Percentiles rank a stretch among this genome's conserved stretches.
These are phyloP conservation scores for Nasonia longicornis DNA, from an alignment of 1,140 invertebrate genomes.

Conservation along the genomic window DNA sequence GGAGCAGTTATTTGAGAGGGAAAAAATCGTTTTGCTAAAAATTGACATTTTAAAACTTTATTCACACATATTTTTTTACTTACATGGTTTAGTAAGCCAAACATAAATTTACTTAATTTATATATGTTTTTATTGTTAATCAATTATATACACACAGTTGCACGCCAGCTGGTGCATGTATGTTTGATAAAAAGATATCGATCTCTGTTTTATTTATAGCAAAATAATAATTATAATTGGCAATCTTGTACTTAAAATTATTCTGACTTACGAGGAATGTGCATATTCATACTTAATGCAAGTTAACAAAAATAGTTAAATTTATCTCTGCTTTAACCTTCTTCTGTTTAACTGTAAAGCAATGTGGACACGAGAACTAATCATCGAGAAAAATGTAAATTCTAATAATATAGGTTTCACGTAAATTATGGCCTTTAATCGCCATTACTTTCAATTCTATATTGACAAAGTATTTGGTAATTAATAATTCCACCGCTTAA, in stretches of 20 bases:
- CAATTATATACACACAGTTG: constrained; percentile 35
- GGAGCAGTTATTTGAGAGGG: constrained; percentile 20
- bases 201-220: constrained; percentile 38
- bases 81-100: constrained; percentile 69
- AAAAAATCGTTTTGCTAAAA: constrained; percentile 55
- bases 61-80: constrained; percentile 69
- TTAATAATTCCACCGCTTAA: constrained; percentile 17
- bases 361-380: constrained; percentile 16
- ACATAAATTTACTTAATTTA: constrained; percentile 66
- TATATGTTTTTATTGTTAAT: constrained; percentile 47
- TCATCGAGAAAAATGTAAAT: constrained; percentile 2
- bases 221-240: constrained; percentile 64
- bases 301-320: constrained; percentile 47
- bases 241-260: constrained; percentile 66
- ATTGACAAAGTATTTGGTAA: constrained; percentile 6
- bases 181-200: constrained; percentile 36
- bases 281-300: constrained; percentile 57
- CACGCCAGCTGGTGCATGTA: constrained; percentile 33
- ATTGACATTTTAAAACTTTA: constrained; percentile 68
- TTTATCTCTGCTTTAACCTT: constrained; percentile 15
- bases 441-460: not conserved
- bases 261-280: constrained; percentile 64
- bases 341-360: constrained; percentile 33
- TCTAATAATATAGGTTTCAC: constrained; percentile 4
- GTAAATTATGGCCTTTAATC: not conserved